These are phyloP conservation scores for Fringilla coelebs DNA, from an alignment of 2,797 vertebrate genomes.

Conservation along the genomic window DNA sequence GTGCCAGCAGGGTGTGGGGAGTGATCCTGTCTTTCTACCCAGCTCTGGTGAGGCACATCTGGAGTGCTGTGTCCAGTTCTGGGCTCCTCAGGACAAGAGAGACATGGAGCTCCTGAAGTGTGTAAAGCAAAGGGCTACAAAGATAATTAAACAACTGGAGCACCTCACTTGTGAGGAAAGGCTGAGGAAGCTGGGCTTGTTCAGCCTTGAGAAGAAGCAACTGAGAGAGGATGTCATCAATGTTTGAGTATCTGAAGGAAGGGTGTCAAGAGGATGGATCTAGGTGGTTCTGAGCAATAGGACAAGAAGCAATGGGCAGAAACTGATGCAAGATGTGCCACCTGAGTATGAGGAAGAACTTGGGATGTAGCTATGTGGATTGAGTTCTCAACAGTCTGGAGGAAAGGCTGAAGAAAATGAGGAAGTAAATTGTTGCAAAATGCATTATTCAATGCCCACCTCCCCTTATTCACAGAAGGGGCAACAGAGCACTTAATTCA, in stretches of 20 bases:
- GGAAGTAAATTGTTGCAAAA: neutral
- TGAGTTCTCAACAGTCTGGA: neutral
- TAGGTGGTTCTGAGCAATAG: neutral
- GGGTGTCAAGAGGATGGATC: neutral
- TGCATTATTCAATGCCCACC: neutral
- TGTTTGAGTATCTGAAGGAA: neutral
- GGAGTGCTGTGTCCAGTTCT: neutral
- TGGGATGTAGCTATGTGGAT: neutral
- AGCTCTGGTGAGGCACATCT: too few relatives aligned
- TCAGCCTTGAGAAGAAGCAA: neutral
- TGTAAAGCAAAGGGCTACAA: neutral
- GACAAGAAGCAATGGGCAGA: neutral
- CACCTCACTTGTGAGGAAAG: neutral
- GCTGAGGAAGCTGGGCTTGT: neutral
- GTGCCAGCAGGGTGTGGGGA: rapidly evolving
- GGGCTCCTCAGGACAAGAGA: neutral
- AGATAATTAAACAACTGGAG: neutral
- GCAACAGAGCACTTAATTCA: neutral
- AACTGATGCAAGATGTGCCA: neutral
- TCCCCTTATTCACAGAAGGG: neutral
- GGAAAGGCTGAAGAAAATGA: neutral
- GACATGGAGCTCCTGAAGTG: too few relatives aligned
- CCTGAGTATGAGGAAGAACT: neutral
- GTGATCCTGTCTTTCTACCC: neutral
- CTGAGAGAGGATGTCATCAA: neutral